phyloP scores from a whole-genome alignment of 2,113 vertebrate genomes.

The Tauraco erythrolophus region DNA sequence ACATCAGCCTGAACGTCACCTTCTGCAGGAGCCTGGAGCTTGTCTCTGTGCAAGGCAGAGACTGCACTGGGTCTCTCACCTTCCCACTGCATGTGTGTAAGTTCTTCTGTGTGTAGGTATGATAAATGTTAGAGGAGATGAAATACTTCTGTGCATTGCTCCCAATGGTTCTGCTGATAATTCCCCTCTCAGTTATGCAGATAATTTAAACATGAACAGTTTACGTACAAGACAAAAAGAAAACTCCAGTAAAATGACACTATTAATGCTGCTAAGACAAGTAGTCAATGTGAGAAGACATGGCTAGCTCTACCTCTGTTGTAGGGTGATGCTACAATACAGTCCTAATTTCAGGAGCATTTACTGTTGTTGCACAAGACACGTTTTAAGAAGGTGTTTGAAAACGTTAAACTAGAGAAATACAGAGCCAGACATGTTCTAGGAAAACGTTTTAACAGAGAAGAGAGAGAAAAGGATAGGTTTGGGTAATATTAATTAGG shows the following conservation, averaged over 20 bases:
- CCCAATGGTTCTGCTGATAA: neutral
- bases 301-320: neutral
- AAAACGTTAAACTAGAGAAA: neutral
- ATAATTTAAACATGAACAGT: neutral
- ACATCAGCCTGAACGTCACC: neutral
- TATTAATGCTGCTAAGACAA: neutral
- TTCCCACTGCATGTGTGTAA: neutral
- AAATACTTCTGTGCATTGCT: neutral
- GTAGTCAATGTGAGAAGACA: neutral
- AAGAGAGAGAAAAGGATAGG: neutral
- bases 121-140: neutral
- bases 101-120: neutral
- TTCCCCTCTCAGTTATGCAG: neutral
- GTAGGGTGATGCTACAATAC: neutral
- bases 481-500: constrained; percentile 34
- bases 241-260: neutral
- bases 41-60: neutral
- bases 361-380: neutral
- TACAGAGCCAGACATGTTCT: neutral
- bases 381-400: neutral
- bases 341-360: neutral
- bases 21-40: neutral
- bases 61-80: neutral
- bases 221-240: neutral
- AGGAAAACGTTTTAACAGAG: constrained; percentile 19